These are phyloP conservation scores for Donacobius atricapilla DNA, from an alignment of 2,113 vertebrate species.

Conservation along the genomic window DNA sequence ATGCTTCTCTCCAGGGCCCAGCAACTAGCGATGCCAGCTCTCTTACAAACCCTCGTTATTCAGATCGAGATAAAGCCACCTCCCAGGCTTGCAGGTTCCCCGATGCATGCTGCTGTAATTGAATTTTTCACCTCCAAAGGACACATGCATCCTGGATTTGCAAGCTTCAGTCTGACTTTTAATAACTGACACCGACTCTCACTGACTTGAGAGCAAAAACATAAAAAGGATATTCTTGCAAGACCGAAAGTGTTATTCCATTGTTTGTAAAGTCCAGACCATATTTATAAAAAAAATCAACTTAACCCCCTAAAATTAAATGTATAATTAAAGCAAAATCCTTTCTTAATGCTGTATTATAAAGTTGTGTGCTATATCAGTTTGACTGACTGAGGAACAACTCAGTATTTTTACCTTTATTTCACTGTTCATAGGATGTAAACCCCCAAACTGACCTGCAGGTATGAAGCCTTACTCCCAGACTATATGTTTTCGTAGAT, in stretches of 20 bases:
- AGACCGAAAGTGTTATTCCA: neutral
- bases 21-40: conserved; percentile 16
- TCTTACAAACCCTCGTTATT: conserved; percentile 18
- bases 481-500: neutral
- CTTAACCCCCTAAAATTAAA: neutral
- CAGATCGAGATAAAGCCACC: conserved; percentile 31
- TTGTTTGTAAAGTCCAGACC: neutral
- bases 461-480: neutral
- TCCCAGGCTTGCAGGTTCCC: conserved; percentile 33
- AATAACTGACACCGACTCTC: conserved; percentile 1
- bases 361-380: neutral
- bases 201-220: conserved; percentile 8
- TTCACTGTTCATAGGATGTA: neutral
- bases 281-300: neutral
- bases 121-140: conserved; percentile 64
- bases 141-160: conserved; percentile 46
- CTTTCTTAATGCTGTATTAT: neutral
- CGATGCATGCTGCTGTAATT: neutral
- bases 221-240: neutral
- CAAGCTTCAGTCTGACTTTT: conserved; percentile 17
- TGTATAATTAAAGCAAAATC: neutral
- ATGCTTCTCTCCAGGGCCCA: conserved; percentile 30
- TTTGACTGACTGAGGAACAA: neutral
- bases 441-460: neutral
- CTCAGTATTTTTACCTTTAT: neutral